Conservation (phyloP, 23 tunicate genomes). For the Trididemnum miniatum region DNA sequence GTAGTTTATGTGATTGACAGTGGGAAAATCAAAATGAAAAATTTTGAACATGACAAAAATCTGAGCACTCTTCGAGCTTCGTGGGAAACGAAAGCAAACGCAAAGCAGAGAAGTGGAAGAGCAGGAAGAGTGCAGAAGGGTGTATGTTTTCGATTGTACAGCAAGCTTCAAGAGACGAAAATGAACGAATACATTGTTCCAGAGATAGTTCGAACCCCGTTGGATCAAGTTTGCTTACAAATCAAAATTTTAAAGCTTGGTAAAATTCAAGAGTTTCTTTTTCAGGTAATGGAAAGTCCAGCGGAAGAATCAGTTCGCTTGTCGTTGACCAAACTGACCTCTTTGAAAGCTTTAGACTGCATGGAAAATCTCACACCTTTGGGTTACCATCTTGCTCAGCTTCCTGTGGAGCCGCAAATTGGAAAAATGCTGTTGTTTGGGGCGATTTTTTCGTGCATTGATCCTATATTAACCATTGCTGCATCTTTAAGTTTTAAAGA, state of each 20-base stretch:
- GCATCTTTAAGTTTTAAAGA: constrained; percentile 85
- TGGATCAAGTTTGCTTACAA: constrained; percentile 87
- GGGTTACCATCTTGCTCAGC: constrained; percentile 74
- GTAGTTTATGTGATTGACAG: constrained; percentile 82
- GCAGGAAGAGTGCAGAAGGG: constrained; percentile 91
- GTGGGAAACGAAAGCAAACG: constrained; percentile 79
- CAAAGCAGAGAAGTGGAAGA: constrained; percentile 75
- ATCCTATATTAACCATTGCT: constrained; percentile 78
- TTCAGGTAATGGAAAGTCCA: constrained; percentile 59
- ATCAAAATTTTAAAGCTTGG: constrained; percentile 64
- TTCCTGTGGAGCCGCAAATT: constrained; percentile 88
- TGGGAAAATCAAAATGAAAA: constrained; percentile 71
- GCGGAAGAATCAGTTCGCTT: constrained; percentile 50
- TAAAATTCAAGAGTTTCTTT: constrained; percentile 52
- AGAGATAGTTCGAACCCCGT: constrained; percentile 78
- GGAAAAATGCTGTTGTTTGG: constrained; percentile 81
- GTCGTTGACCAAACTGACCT: constrained; percentile 63
- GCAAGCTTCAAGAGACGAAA: constrained; percentile 58
- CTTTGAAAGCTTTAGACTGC: constrained; percentile 63
- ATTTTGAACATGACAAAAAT: constrained; percentile 57
- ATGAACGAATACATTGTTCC: constrained; percentile 65
- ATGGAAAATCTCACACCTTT: constrained; percentile 63
- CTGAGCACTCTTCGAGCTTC: constrained; percentile 43
- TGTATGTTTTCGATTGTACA: constrained; percentile 64
- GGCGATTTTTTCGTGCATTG: constrained; percentile 68